Base-by-base conservation (phyloP, 2,888 invertebrate genomes). In the Troides helena region DNA sequence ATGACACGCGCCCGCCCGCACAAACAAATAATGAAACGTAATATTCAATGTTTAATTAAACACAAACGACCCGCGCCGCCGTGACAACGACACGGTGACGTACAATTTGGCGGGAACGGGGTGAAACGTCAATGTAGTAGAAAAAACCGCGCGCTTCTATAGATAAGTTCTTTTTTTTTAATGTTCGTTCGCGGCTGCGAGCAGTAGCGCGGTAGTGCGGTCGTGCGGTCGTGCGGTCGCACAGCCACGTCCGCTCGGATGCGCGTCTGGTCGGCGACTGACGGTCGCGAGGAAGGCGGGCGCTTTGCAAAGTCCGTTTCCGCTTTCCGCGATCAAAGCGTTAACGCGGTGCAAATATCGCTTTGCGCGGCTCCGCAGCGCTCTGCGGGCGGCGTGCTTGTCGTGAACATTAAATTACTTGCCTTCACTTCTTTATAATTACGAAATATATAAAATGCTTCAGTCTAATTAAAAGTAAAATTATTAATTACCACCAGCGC, bases 231-330 rank as follows among this genome's bases (percentile, higher is more conserved):
- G 25, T 4, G 25, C 18, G 21, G 61, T 65, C 30, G 69, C 65
- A 62, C 21, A 59, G 10, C 14, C 43, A n/a, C 66, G 62, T 63
- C 30, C 66, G 70, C 39, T 46, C 62, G 23, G 62, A 46, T n/a
- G 25, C 62, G 70, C 70, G 70, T 53, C 59, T 50, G 36, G 59
- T 62, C 8, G 36, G 39, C 36, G 58, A 70, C 70, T 70, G 70
- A 8, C 39, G 39, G 39, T 10, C 39, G 39, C 39, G 62, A 23
- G 63, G 25, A 68, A 50, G 56, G 68, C 65, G 61, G 62, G 21
- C 65, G 64, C 50, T 65, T 65, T 58, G 62, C 30, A 65, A 69
- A 69, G 66, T 36, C 65, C 39, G 69, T 66, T 65, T 30, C 62
- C 66, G 70, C 62, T 70, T 70, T 66, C 62, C 62, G 36, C 62